Evolutionary conservation across 2,888 invertebrate species (phyloP), one percentile per base, ranked within the genome.

Genomic region (Myathropa florea): DNA sequence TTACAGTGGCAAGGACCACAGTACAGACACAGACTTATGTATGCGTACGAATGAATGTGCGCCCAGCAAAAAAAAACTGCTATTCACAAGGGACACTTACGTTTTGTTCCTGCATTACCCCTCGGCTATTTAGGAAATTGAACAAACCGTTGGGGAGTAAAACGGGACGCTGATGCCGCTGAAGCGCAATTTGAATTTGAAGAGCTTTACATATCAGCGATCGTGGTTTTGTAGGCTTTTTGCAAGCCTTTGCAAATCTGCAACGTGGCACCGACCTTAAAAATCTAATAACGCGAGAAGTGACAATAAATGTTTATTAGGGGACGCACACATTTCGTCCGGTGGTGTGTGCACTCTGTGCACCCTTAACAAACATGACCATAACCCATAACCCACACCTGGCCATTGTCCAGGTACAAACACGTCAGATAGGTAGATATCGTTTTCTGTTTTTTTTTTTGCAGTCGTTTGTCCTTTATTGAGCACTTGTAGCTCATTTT

Each of bases 401-500:
- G 82, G 33, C 33, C 30, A 61, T 61, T 79, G 64, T 71, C 64
- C 77, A 70, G 63, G 61, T 70, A 68, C 46, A 46, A 46, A 46
- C 46, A 7, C 63, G 21, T 18, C 39, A 39, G 75, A 67, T 60
- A 75, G 73, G 59, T 67, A 39, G 36, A 23, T 28, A 61, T 61
- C 36, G 28, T 21, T 24, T 77, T 33, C 39, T 21, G 18, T 61
- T 33, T 68, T 26, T 30, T n/a, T 70, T 73, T 73, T 72, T 82
- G 68, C 70, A 33, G 26, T 86, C 70, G 70, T 83, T 75, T 78
- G 82, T 78, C 83, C 78, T 83, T 86, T 86, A 86, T 83, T 83
- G 78, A 83, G 82, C 83, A 86, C 86, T 86, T 86, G 86, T 86
- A 86, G 86, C 82, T 86, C 82, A 83, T 86, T 83, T 86, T 86